Evolutionary conservation across 2,797 vertebrate species (phyloP).

Genomic region (Enteromius trimaculatus): DNA sequence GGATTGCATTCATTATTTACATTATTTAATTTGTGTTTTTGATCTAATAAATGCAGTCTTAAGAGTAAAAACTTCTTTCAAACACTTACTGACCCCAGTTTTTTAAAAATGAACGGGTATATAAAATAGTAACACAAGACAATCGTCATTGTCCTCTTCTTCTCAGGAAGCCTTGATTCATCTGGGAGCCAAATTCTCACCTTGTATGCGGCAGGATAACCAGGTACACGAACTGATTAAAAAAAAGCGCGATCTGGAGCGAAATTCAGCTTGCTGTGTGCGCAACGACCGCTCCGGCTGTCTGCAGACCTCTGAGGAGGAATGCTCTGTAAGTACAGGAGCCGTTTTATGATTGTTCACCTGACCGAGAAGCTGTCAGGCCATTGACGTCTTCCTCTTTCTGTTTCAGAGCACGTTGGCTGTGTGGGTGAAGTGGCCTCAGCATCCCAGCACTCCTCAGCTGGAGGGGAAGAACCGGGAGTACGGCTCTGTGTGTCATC

Average conservation of each 20-base stretch:
- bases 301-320: conserved; percentile 91
- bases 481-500: conserved; percentile 93
- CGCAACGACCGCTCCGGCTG: conserved; percentile 96
- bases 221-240: conserved; percentile 91
- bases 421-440: conserved; percentile 95
- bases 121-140: background rate
- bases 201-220: conserved; percentile 94
- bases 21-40: background rate
- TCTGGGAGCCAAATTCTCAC: conserved; percentile 96
- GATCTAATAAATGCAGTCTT: background rate
- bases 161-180: conserved; percentile 94
- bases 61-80: too few species aligned
- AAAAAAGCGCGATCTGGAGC: conserved; percentile 82
- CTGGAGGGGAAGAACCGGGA: conserved; percentile 80
- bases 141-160: background rate
- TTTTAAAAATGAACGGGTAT: background rate
- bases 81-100: too few species aligned
- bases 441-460: conserved; percentile 82
- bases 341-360: background rate
- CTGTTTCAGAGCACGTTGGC: conserved; percentile 86
- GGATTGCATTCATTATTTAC: too few species aligned
- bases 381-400: background rate
- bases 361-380: background rate
- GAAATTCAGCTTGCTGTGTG: conserved; percentile 93
- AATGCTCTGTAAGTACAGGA: conserved; percentile 88